phyloP scores from a whole-genome alignment of 2,888 invertebrate genomes.

The Cheilosia scutellata region DNA sequence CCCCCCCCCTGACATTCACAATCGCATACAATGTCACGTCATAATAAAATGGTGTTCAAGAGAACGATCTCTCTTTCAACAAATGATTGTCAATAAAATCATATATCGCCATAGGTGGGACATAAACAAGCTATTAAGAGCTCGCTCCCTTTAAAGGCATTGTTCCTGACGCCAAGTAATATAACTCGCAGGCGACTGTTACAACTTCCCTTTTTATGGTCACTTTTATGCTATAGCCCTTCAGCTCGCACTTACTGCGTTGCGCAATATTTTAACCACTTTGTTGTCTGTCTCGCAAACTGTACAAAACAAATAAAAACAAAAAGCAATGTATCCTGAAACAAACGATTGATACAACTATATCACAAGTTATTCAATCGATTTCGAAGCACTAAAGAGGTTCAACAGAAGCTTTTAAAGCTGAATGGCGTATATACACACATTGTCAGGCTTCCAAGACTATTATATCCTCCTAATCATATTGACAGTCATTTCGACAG shows the following conservation, averaged over 20 bases:
- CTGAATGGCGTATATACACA: background rate
- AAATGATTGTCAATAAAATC: constrained; percentile 69
- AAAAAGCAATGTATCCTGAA: background rate
- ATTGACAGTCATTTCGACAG: constrained; percentile 55
- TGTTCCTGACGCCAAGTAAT: constrained; percentile 58
- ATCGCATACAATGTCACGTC: constrained; percentile 17
- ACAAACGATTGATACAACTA: background rate
- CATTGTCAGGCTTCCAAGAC: constrained; percentile 29
- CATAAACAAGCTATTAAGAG: constrained; percentile 63
- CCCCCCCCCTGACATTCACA: background rate
- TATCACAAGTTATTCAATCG: constrained; percentile 39
- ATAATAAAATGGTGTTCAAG: constrained; percentile 41
- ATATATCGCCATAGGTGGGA: constrained; percentile 66
- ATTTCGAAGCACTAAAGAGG: constrained; percentile 43
- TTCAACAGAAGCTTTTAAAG: constrained; percentile 10
- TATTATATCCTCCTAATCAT: constrained; percentile 47
- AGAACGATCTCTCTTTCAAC: constrained; percentile 21
- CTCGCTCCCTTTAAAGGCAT: constrained; percentile 12
- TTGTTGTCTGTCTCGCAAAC: constrained; percentile 48
- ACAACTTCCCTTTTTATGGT: constrained; percentile 67
- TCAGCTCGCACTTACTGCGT: background rate
- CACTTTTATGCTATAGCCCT: constrained; percentile 54
- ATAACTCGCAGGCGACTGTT: constrained; percentile 40
- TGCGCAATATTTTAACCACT: constrained; percentile 40
- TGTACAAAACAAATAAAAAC: constrained; percentile 1